A percentile compares a stretch with the other conserved stretches of the same genome.
phyloP scores from a whole-genome alignment of 35 echinoderm and acorn worm genomes.

The Acanthaster planci region DNA sequence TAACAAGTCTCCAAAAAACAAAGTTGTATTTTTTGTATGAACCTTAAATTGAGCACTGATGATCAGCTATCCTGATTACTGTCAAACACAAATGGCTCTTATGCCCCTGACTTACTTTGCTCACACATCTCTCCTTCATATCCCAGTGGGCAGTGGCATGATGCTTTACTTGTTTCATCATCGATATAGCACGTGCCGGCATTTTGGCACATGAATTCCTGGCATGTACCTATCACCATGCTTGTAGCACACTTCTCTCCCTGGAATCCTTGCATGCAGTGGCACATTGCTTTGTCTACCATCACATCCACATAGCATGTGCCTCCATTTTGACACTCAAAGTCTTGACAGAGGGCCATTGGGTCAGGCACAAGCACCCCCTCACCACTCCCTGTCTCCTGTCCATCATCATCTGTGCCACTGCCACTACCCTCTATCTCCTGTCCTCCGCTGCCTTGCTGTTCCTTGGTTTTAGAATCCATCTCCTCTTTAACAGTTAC shows the following conservation, averaged over 20 bases:
- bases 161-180: neutral
- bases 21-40: neutral
- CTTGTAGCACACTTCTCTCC: neutral
- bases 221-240: neutral
- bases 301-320: too few species aligned
- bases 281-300: too few species aligned
- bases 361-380: neutral
- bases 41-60: neutral
- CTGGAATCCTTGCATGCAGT: too few species aligned
- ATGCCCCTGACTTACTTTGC: neutral
- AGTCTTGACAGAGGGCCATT: too few species aligned
- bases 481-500: neutral
- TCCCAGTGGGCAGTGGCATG: slow-evolving; percentile 7
- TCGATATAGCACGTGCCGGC: neutral
- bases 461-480: neutral
- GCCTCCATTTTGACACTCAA: too few species aligned
- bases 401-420: neutral
- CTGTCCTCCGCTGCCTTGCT: neutral
- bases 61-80: neutral
- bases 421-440: neutral
- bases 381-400: neutral
- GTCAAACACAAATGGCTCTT: neutral
- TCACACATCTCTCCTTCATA: slow-evolving; percentile 19
- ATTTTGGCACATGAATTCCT: neutral
- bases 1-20: neutral